Evolutionary conservation across 1,140 invertebrate species (phyloP).

Genomic region (Wiebesia pumilae): DNA sequence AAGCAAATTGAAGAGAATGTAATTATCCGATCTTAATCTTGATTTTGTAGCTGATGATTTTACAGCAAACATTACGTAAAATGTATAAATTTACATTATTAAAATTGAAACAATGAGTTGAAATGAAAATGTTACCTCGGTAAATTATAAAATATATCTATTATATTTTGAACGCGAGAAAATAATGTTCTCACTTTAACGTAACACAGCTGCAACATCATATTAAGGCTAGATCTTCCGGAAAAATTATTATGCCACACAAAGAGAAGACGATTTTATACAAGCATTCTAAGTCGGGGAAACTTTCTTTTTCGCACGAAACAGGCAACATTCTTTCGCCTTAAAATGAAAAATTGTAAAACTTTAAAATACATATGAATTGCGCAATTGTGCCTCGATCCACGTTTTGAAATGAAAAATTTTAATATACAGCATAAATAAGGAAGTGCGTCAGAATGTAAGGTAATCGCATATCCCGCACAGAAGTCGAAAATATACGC

Average conservation of each 20-base stretch:
- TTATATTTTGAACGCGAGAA: background rate
- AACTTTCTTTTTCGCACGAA: background rate
- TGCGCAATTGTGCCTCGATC: constrained; percentile 33
- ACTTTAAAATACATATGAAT: background rate
- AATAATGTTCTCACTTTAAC: background rate
- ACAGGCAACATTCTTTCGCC: too few relatives aligned
- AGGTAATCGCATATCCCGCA: background rate
- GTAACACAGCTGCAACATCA: background rate
- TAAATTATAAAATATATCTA: background rate
- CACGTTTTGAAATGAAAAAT: background rate
- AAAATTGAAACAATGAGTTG: background rate
- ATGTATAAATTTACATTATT: too few relatives aligned
- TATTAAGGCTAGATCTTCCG: background rate
- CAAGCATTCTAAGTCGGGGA: background rate
- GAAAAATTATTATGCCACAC: background rate
- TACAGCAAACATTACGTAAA: too few relatives aligned
- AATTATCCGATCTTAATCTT: background rate
- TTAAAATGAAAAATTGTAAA: too few relatives aligned
- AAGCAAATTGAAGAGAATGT: background rate
- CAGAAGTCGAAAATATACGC: background rate
- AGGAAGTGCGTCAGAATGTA: background rate
- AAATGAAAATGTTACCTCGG: background rate
- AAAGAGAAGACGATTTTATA: constrained; percentile 10
- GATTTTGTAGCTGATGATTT: background rate
- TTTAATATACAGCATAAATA: background rate